Evolutionary conservation across 2,113 vertebrate genomes (phyloP).

Genomic region (Nematolebias whitei): DNA sequence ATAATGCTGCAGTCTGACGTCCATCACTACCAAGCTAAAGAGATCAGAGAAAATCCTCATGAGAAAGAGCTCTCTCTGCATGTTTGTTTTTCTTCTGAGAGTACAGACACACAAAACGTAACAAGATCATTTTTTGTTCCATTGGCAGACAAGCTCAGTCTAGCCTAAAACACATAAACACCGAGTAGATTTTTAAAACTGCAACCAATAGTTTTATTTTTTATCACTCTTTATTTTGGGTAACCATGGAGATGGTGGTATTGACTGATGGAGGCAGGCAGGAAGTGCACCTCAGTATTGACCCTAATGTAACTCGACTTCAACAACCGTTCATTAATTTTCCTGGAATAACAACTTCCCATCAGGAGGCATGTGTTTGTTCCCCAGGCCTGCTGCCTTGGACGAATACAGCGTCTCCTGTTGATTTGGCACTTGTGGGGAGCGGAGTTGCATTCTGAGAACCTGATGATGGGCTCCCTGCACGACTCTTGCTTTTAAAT

Average conservation of each 20-base stretch:
- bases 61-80: conserved; percentile 29
- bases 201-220: not conserved
- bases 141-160: conserved; percentile 23
- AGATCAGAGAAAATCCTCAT: conserved; percentile 19
- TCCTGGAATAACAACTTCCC: conserved; percentile 55
- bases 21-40: conserved; percentile 36
- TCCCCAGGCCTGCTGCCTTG: conserved; percentile 38
- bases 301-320: conserved; percentile 54
- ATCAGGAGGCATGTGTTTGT: conserved; percentile 51
- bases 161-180: conserved; percentile 35
- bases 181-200: not conserved
- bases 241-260: conserved; percentile 70
- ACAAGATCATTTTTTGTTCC: conserved; percentile 9
- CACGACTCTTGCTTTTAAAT: not conserved
- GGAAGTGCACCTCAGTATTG: conserved; percentile 66
- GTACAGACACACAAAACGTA: conserved; percentile 29
- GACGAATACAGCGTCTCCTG: conserved; percentile 33
- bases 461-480: conserved; percentile 17
- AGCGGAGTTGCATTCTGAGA: conserved; percentile 27
- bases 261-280: conserved; percentile 60
- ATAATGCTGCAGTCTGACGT: conserved; percentile 36
- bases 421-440: conserved; percentile 35
- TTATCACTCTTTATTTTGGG: conserved; percentile 19
- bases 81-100: conserved; percentile 14
- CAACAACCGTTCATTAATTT: conserved; percentile 49